phyloP scores from a whole-genome alignment of 2,888 invertebrate species.

The Drosophila prolongata region DNA sequence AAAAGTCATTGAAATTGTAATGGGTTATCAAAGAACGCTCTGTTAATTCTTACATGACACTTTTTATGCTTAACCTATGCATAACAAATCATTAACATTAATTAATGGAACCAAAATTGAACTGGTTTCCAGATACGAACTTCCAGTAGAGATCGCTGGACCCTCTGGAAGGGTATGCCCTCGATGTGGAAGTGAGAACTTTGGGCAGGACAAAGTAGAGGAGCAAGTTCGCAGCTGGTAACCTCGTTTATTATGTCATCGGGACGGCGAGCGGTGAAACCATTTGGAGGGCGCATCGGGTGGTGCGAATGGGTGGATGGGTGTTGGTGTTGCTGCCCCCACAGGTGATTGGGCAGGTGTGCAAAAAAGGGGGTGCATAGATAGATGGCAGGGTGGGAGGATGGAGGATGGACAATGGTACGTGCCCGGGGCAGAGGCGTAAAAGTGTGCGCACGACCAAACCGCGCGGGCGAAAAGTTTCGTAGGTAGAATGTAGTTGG shows the following conservation, averaged over 20 bases:
- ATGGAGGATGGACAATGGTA: conserved; percentile 13
- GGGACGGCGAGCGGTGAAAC: conserved; percentile 47
- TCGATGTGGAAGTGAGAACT: conserved; percentile 31
- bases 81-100: not conserved
- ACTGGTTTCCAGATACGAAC: not conserved
- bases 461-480: conserved; percentile 48
- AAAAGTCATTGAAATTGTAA: too few species aligned
- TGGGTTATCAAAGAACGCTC: too few species aligned
- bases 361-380: conserved; percentile 3
- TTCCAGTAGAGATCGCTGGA: too few species aligned
- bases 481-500: conserved; percentile 24
- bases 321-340: conserved; percentile 5
- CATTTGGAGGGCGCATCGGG: conserved; percentile 53
- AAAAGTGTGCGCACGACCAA: conserved; percentile 53
- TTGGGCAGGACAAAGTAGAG: conserved; percentile 44
- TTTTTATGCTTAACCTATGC: too few species aligned
- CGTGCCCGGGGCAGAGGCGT: conserved; percentile 48
- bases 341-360: conserved; percentile 33
- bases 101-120: not conserved
- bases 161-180: conserved; percentile 5
- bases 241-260: conserved; percentile 73
- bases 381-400: not conserved
- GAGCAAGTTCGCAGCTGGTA: conserved; percentile 52
- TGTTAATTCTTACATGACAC: too few species aligned
- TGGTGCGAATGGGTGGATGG: conserved; percentile 10